Evolutionary conservation across 2,888 invertebrate species (phyloP).

Genomic region (Drosophila anomelani): DNA sequence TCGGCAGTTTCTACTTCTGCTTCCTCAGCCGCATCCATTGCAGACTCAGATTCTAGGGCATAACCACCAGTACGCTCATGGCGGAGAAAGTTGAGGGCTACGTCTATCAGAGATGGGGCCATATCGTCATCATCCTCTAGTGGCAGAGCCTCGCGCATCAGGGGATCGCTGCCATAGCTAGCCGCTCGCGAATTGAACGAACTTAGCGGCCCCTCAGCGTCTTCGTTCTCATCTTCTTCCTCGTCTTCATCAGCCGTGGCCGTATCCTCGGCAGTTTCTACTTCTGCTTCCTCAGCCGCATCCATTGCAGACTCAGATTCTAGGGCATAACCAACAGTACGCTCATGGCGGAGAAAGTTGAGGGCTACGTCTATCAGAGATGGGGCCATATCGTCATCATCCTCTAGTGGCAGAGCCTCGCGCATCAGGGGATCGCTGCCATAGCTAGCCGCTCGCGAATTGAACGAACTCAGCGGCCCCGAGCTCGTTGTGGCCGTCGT

Average conservation of each 20-base stretch:
- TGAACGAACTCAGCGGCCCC: slow-evolving; percentile 33
- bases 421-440: slow-evolving; percentile 42
- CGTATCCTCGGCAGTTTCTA: slow-evolving; percentile 39
- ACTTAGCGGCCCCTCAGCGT: slow-evolving; percentile 31
- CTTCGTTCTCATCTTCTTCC: slow-evolving; percentile 34
- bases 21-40: slow-evolving; percentile 54
- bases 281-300: slow-evolving; percentile 43
- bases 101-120: slow-evolving; percentile 54
- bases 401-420: slow-evolving; percentile 18
- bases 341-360: slow-evolving; percentile 34
- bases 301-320: slow-evolving; percentile 44
- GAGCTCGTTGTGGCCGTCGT: slow-evolving; percentile 55
- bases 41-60: slow-evolving; percentile 22
- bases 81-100: slow-evolving; percentile 46
- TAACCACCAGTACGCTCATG: slow-evolving; percentile 22
- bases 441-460: slow-evolving; percentile 33
- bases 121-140: slow-evolving; percentile 47
- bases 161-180: slow-evolving; percentile 39
- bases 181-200: slow-evolving; percentile 40
- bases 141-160: slow-evolving; percentile 20
- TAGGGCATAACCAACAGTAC: slow-evolving; percentile 12
- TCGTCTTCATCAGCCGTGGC: slow-evolving; percentile 46
- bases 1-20: slow-evolving; percentile 32
- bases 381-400: slow-evolving; percentile 48
- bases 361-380: slow-evolving; percentile 58